Evolutionary conservation across 2,113 vertebrate species (phyloP), one percentile per base, ranked within the genome.

Genomic region (human (Homo sapiens)): DNA sequence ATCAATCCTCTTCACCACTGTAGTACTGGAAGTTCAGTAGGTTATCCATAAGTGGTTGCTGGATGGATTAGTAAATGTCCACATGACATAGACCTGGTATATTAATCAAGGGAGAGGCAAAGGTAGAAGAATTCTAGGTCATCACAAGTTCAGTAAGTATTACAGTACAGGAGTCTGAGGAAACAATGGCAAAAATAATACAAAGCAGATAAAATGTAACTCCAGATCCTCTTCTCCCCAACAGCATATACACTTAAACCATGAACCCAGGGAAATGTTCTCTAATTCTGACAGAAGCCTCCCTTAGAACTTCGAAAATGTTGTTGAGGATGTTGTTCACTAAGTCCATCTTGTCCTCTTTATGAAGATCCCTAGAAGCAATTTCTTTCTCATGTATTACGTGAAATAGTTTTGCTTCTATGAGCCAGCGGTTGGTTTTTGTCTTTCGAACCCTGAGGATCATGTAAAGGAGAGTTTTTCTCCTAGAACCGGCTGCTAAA

Each of bases 391-490:
- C 57, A 35, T 52, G 43, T 78, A 59, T 70, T 40, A 94, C 23
- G 68, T 89, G 40, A 92, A 94, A 52, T 83, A 94, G 32, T 82
- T 93, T 82, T 35, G 35, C 79, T 82, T 87, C 57, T 68, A 81
- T 80, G 14, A 79, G 43, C 30, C 72, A 52, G 6, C 17, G 13
- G 5, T 16, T 64, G 18, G 4, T 43, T 91, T 78, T 64, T 80
- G 45, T 64, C 70, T 84, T 93, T 93, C n/a, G 18, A 93, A 93
- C 80, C 7, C n/a, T 35, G 1, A 57, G 16, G 23, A 50, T 91
- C 82, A 87, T 22, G n/a, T 50, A 68, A 52, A 68, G 32, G 68
- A 66, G 18, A 45, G 13, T 59, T 61, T 82, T 91, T 87, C 48
- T 78, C 50, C 30, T 45, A 78, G 22, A 14, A 48, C 17, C 79